Evolutionary conservation across 30 jellyfish, hydroid and myxozoan species (phyloP).

Genomic region (Pseudorhiza aurosa): DNA sequence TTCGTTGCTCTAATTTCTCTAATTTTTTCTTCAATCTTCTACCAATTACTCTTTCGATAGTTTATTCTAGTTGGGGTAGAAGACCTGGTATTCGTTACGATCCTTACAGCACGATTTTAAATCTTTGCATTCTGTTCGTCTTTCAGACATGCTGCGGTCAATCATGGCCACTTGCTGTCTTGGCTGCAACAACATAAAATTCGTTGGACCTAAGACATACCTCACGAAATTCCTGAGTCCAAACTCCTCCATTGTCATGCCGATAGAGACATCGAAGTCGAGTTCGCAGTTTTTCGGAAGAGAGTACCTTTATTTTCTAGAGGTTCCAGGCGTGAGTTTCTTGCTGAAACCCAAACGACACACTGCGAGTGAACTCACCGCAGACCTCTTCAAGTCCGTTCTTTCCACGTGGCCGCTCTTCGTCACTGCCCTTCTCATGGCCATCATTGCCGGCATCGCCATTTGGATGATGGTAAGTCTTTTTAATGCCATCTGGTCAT

Average conservation of each 20-base stretch:
- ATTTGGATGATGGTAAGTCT: slow-evolving; percentile 85
- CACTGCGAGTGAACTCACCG: slow-evolving; percentile 72
- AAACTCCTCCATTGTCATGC: slow-evolving; percentile 69
- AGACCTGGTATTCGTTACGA: too few relatives aligned
- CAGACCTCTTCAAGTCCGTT: slow-evolving; percentile 76
- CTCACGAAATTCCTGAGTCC: slow-evolving; percentile 39
- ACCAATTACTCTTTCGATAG: too few relatives aligned
- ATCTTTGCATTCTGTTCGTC: too few relatives aligned
- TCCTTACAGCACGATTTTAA: too few relatives aligned
- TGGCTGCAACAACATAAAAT: slow-evolving; percentile 70
- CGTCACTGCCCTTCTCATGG: slow-evolving; percentile 78
- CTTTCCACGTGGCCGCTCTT: slow-evolving; percentile 86
- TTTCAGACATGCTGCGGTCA: slow-evolving; percentile 71
- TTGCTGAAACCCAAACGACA: slow-evolving; percentile 47
- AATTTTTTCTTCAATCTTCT: too few relatives aligned
- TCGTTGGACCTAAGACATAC: slow-evolving; percentile 71
- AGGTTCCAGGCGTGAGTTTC: slow-evolving; percentile 73
- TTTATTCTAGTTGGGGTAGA: too few relatives aligned
- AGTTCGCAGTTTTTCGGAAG: slow-evolving; percentile 69
- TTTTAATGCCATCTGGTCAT: too few relatives aligned
- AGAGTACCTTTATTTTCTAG: slow-evolving; percentile 64
- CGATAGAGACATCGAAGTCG: slow-evolving; percentile 72
- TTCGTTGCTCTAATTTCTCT: too few relatives aligned
- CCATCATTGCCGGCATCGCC: slow-evolving; percentile 84
- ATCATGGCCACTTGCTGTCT: slow-evolving; percentile 79